Evolutionary conservation across 2,888 invertebrate genomes (phyloP), one percentile per base, ranked within the genome.

Genomic region (Vanessa cardui): DNA sequence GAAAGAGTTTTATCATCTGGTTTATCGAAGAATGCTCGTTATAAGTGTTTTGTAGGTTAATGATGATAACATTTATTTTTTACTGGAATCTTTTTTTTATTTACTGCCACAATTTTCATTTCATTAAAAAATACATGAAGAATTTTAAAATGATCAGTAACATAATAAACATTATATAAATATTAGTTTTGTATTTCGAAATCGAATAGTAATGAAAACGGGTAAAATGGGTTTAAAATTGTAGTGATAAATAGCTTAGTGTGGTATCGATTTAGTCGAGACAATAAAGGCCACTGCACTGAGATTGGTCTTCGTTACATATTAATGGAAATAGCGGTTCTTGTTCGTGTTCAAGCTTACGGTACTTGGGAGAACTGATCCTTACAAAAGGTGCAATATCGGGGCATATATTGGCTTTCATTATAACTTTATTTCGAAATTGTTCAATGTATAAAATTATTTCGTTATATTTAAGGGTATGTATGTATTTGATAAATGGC

Each of bases 221-320:
- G 68, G 49, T 72, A 66, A 66, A 4, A 52, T 7, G 16, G 26
- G 26, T 31, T 15, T 52, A 52, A 52, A 66, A 66, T 63, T 68
- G 62, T 58, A 68, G 62, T 69, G 64, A 64, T 60, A 64, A 70
- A 69, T 69, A 62, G 59, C 62, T 71, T 62, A 86, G 80, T 82
- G 81, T 79, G 72, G 70, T 88, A 88, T 88, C 83, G 89, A 90
- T 88, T 75, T 84, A 77, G 75, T 78, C 74, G 73, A 77, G 76
- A 78, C 76, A 78, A 80, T 77, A 80, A 81, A 82, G 85, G 83
- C 80, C 81, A 82, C 77, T 85, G 86, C 80, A 83, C 83, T 70
- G 79, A 83, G 82, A 83, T 83, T 85, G 82, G 80, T 77, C 74
- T 75, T 72, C 80, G 78, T 85, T 84, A 85, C 74, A 75, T 86